Evolutionary conservation across 2,888 invertebrate species (phyloP).

Genomic region (Leucoptera coffeella): DNA sequence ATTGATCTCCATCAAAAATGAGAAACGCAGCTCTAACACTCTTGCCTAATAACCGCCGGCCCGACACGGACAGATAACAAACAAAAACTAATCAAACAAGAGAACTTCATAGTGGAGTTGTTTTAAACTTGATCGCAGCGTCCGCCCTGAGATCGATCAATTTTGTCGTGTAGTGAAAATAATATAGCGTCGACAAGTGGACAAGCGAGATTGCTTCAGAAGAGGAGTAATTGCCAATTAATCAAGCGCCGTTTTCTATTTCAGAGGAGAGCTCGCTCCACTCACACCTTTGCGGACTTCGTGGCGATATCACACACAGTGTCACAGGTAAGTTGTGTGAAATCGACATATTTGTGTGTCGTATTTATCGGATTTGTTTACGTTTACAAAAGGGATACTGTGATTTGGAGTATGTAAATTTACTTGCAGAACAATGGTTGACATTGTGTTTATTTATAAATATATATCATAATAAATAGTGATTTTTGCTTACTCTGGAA

Average conservation of each 20-base stretch:
- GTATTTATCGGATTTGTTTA: background rate
- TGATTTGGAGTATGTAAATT: background rate
- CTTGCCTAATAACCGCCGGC: too few species aligned
- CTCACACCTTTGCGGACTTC: background rate
- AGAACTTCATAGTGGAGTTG: too few species aligned
- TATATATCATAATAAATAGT: too few species aligned
- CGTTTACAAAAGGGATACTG: background rate
- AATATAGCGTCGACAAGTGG: slow-evolving; percentile 35
- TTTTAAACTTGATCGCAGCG: too few species aligned
- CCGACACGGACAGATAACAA: too few species aligned
- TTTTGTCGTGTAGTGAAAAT: too few species aligned
- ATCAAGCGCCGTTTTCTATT: slow-evolving; percentile 49
- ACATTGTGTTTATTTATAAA: too few species aligned
- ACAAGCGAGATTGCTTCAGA: slow-evolving; percentile 33
- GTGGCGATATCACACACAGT: background rate
- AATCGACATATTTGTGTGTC: background rate
- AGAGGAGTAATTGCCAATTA: slow-evolving; percentile 48
- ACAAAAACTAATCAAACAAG: too few species aligned
- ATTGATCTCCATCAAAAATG: too few species aligned
- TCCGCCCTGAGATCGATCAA: too few species aligned
- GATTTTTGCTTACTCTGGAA: too few species aligned
- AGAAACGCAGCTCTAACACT: too few species aligned
- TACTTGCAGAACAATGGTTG: background rate
- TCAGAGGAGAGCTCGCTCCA: slow-evolving; percentile 19
- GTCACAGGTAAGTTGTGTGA: background rate